These are phyloP conservation scores for Didymodactylos carnosus DNA, from an alignment of 2,888 invertebrate genomes.

Conservation along the genomic window DNA sequence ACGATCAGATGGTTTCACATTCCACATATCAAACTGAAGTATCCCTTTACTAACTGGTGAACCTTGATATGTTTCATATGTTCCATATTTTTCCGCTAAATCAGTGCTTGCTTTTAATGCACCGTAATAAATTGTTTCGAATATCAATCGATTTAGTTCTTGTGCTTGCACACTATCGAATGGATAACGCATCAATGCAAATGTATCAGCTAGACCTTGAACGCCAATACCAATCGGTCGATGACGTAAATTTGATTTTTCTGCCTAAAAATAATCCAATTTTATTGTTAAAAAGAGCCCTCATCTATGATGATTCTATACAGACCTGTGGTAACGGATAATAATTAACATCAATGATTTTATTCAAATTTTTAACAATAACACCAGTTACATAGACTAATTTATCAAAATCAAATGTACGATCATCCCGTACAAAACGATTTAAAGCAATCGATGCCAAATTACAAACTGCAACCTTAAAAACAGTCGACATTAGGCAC, in stretches of 20 bases:
- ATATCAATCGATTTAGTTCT: slow-evolving; percentile 73
- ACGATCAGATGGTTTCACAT: slow-evolving; percentile 41
- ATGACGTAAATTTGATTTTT: slow-evolving; percentile 55
- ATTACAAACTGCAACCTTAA: slow-evolving; percentile 90
- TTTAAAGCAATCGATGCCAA: slow-evolving; percentile 87
- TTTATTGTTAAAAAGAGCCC: slow-evolving; percentile 16
- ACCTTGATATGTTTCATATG: slow-evolving; percentile 74
- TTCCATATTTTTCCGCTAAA: slow-evolving; percentile 58
- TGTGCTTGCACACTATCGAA: slow-evolving; percentile 72
- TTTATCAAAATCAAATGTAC: slow-evolving; percentile 64
- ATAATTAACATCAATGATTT: slow-evolving; percentile 82
- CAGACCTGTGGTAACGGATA: slow-evolving; percentile 69
- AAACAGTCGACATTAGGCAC: too few relatives aligned
- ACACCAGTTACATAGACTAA: slow-evolving; percentile 67
- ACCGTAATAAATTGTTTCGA: slow-evolving; percentile 92
- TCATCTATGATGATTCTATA: background rate
- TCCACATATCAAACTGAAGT: slow-evolving; percentile 94
- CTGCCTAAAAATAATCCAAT: background rate
- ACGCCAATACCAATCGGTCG: slow-evolving; percentile 63
- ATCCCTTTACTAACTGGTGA: slow-evolving; percentile 84
- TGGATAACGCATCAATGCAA: slow-evolving; percentile 70
- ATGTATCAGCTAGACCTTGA: slow-evolving; percentile 88
- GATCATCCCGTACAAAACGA: slow-evolving; percentile 59
- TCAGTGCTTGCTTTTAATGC: slow-evolving; percentile 87
- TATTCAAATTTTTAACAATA: slow-evolving; percentile 73